Base-by-base conservation (phyloP, 2,888 invertebrate species). In the Perizoma flavofasciatum region DNA sequence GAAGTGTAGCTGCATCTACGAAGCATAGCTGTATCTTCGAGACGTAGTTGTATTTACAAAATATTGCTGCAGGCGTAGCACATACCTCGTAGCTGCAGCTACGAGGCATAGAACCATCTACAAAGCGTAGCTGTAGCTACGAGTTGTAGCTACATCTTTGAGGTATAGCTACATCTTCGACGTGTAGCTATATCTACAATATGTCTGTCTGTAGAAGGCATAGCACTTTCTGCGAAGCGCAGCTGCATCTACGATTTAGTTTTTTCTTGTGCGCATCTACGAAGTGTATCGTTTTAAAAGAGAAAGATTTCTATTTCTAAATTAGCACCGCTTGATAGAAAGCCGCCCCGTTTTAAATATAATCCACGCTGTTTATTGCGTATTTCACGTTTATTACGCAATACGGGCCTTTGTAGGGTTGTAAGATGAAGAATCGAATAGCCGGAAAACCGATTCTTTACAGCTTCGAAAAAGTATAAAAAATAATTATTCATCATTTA, bases 321-420 rank as follows among this genome's bases (percentile, higher is more conserved):
- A 58, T 62, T 49, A 11, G 50, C 55, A 46, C 7, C 34, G 45
- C 59, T 51, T 53, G 59, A 65, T 61, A 58, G 57, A 56, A 55
- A 61, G 56, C 60, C 55, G 59, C 64, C 54, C 48, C 61, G 57
- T 59, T 69, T 62, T 64, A 69, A 65, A 69, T 62, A 64, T 65
- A 65, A 69, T 64, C 63, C 59, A 47, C 59, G 60, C 56, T 64
- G 62, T 62, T 64, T 67, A 69, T 67, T 69, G 64, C 65, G 59
- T 63, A 67, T 66, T 67, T 69, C 61, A 69, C 66, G 69, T 64
- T 66, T 61, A 67, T 69, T 67, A 59, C 63, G 64, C 65, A 67
- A 65, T 67, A 52, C 60, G 58, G 55, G 52, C 59, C 48, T 49
- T 9, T 11, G 49, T 52, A 49, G 46, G 11, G 52, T 45, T 46